These are phyloP conservation scores for Ephydatia muelleri DNA, from an alignment of 37 sponge, comb jelly and placozoan species.

Conservation along the genomic window DNA sequence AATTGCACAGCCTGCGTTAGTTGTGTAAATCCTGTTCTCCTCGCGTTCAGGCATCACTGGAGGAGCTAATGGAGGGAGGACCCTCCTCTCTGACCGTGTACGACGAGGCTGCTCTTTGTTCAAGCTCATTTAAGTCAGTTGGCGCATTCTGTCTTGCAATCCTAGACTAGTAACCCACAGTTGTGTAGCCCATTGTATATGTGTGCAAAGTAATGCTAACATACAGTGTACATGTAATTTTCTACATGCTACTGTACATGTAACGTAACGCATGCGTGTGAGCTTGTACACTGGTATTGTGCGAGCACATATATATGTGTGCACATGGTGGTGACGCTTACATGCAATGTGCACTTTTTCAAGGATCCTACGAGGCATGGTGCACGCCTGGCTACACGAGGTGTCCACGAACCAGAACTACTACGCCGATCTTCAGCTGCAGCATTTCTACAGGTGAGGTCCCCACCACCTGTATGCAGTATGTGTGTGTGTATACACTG, in stretches of 20 bases:
- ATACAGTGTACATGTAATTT: background rate
- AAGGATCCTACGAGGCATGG: constrained; percentile 85
- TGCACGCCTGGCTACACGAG: constrained; percentile 93
- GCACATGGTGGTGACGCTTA: background rate
- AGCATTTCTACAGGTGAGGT: constrained; percentile 91
- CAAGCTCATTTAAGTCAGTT: constrained; percentile 73
- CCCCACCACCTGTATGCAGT: background rate
- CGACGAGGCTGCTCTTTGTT: constrained; percentile 97
- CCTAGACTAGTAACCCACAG: too few relatives aligned
- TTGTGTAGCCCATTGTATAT: too few relatives aligned
- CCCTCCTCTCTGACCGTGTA: constrained; percentile 82
- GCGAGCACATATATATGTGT: background rate
- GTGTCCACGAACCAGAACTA: constrained; percentile 78
- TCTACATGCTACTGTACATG: background rate
- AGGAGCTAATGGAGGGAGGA: constrained; percentile 85
- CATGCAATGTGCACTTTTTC: background rate
- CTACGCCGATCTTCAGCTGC: constrained; percentile 91
- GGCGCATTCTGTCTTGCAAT: too few relatives aligned
- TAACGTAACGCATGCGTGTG: background rate
- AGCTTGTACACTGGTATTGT: background rate
- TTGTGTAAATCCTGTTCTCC: background rate
- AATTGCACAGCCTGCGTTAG: too few relatives aligned
- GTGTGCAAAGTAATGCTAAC: too few relatives aligned
- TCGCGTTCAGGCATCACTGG: constrained; percentile 72
- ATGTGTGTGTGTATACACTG: too few relatives aligned